phyloP scores from a whole-genome alignment of 2,797 vertebrate genomes.

The Arctocebus calabarensis region DNA sequence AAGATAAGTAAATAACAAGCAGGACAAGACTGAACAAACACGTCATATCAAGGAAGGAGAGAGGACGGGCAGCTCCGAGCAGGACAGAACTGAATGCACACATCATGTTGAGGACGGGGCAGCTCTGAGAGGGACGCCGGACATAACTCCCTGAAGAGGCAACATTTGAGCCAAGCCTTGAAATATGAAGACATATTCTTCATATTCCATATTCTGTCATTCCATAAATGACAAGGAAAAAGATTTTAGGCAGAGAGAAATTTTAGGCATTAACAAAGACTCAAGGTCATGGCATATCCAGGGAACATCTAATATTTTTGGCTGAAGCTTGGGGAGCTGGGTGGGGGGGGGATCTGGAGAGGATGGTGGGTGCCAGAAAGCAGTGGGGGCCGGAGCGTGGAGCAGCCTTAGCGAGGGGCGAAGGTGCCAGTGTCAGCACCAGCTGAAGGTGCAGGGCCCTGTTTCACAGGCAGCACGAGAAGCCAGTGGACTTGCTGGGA shows the following conservation, averaged over 20 bases:
- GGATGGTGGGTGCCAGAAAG: neutral
- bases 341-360: neutral
- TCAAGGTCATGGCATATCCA: neutral
- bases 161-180: neutral
- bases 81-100: neutral
- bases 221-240: conserved; percentile 31
- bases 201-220: too few species aligned
- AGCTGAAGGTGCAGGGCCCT: rapidly evolving
- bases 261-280: neutral
- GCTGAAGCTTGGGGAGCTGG: neutral
- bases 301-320: neutral
- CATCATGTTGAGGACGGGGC: rapidly evolving
- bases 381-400: neutral
- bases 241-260: neutral
- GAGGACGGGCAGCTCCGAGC: neutral
- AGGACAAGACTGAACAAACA: neutral
- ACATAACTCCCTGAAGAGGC: neutral
- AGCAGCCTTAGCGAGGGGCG: neutral
- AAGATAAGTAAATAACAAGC: neutral
- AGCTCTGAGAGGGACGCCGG: neutral
- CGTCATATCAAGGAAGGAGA: neutral
- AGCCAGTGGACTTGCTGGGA: neutral
- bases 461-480: neutral
- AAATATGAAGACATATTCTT: neutral
- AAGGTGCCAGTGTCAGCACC: neutral